Evolutionary conservation across 1,140 invertebrate species (phyloP).

Genomic region (Apis dorsata): DNA sequence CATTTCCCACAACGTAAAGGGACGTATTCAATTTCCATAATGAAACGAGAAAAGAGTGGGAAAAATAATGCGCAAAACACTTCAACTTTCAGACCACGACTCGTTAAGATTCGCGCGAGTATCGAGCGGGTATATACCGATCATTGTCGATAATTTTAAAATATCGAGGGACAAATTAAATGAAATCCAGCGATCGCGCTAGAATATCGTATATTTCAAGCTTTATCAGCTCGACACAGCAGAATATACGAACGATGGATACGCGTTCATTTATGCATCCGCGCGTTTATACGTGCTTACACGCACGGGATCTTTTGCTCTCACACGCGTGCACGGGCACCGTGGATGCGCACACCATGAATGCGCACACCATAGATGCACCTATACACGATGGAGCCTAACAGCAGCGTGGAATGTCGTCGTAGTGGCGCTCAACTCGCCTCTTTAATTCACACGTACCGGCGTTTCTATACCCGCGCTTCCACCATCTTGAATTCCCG

Average conservation of each 20-base stretch:
- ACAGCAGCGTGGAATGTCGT: conserved; percentile 78
- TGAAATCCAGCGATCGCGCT: not conserved
- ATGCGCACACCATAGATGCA: conserved; percentile 68
- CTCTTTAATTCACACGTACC: conserved; percentile 77
- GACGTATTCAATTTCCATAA: not conserved
- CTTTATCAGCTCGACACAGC: not conserved
- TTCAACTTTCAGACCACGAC: too few species aligned
- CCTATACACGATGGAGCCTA: conserved; percentile 64
- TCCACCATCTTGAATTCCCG: not conserved
- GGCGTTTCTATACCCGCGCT: not conserved
- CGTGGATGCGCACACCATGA: conserved; percentile 44
- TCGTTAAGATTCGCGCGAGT: too few species aligned
- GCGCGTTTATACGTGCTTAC: conserved; percentile 38
- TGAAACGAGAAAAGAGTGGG: not conserved
- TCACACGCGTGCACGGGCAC: conserved; percentile 66
- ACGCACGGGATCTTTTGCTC: conserved; percentile 41
- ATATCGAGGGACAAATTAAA: not conserved
- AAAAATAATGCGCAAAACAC: too few species aligned
- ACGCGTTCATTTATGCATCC: conserved; percentile 57
- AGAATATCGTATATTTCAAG: not conserved
- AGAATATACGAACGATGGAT: conserved; percentile 19
- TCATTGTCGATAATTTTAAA: not conserved
- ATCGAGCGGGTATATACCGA: too few species aligned
- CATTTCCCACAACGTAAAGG: too few species aligned
- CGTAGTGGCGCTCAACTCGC: conserved; percentile 80